Evolutionary conservation across 1,140 invertebrate genomes (phyloP).

Genomic region (Zaprionus africanus): DNA sequence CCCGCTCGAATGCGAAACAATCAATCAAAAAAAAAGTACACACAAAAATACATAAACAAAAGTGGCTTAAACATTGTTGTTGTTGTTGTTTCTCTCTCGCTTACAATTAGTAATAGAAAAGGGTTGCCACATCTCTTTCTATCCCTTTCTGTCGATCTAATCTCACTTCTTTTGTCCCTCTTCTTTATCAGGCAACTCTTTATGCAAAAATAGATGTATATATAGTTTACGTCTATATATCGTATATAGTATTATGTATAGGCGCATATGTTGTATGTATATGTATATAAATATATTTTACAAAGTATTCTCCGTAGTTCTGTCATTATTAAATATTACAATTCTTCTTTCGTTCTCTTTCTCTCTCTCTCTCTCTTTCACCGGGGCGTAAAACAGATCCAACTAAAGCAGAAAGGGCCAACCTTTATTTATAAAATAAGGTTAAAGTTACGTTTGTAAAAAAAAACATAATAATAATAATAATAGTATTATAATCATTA

Average conservation of each 20-base stretch:
- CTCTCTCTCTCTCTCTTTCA: background rate
- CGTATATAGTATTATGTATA: slow-evolving; percentile 30
- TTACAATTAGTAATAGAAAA: slow-evolving; percentile 35
- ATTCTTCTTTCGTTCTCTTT: slow-evolving; percentile 12
- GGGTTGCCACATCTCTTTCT: slow-evolving; percentile 17
- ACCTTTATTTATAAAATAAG: slow-evolving; percentile 80
- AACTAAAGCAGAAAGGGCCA: slow-evolving; percentile 36
- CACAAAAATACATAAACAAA: slow-evolving; percentile 62
- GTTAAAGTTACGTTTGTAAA: slow-evolving; percentile 43
- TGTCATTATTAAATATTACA: slow-evolving; percentile 42
- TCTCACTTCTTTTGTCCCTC: slow-evolving; percentile 26
- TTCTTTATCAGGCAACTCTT: slow-evolving; percentile 48
- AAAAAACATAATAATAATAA: slow-evolving; percentile 34
- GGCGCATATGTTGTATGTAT: slow-evolving; percentile 24
- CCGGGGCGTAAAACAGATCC: slow-evolving; percentile 4
- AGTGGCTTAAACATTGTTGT: slow-evolving; percentile 44
- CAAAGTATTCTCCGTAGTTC: slow-evolving; percentile 41
- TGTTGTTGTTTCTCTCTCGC: slow-evolving; percentile 18
- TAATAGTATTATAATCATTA: slow-evolving; percentile 24
- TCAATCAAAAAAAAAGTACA: slow-evolving; percentile 49
- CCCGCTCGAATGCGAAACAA: slow-evolving; percentile 47
- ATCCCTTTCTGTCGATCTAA: background rate
- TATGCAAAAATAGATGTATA: slow-evolving; percentile 50
- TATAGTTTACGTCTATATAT: slow-evolving; percentile 28
- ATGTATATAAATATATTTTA: slow-evolving; percentile 46